These are phyloP conservation scores for Heliconius hermathena DNA, from an alignment of 1,140 invertebrate species.

Conservation along the genomic window DNA sequence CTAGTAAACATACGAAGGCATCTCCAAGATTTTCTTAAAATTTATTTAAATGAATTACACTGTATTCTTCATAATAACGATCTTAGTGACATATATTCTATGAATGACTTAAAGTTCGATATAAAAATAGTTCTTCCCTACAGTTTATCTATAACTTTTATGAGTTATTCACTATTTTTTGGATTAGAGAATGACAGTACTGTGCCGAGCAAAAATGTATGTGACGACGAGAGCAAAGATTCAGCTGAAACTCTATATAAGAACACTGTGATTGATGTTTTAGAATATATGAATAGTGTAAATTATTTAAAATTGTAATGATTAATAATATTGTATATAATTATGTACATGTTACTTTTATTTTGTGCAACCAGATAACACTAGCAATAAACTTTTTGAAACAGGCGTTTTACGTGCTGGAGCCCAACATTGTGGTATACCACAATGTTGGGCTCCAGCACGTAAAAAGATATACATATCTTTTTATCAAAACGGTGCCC, in stretches of 20 bases:
- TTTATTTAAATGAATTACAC: slow-evolving; percentile 12
- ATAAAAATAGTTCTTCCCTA: slow-evolving; percentile 26
- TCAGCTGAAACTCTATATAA: neutral
- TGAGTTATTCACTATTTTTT: slow-evolving; percentile 16
- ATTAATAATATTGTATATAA: too few relatives aligned
- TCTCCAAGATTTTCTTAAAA: slow-evolving; percentile 12
- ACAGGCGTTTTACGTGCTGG: too few relatives aligned
- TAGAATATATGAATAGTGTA: slow-evolving; percentile 5
- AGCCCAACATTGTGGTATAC: too few relatives aligned
- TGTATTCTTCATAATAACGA: neutral
- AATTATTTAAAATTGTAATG: too few relatives aligned
- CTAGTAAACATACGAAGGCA: neutral
- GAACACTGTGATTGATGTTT: neutral
- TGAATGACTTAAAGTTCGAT: slow-evolving; percentile 21
- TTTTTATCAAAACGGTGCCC: too few relatives aligned
- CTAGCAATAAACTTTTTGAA: too few relatives aligned
- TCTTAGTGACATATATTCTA: slow-evolving; percentile 18
- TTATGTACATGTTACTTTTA: too few relatives aligned
- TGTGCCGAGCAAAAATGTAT: slow-evolving; percentile 2
- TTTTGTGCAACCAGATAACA: too few relatives aligned
- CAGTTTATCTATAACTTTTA: slow-evolving; percentile 12
- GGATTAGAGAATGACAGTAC: neutral
- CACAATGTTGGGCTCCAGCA: too few relatives aligned
- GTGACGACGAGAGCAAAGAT: neutral
- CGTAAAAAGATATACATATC: too few relatives aligned